Percentiles rank a stretch among this genome's conserved stretches.
phyloP scores from a whole-genome alignment of 2,888 invertebrate species.

The Drosophila macrospina region DNA sequence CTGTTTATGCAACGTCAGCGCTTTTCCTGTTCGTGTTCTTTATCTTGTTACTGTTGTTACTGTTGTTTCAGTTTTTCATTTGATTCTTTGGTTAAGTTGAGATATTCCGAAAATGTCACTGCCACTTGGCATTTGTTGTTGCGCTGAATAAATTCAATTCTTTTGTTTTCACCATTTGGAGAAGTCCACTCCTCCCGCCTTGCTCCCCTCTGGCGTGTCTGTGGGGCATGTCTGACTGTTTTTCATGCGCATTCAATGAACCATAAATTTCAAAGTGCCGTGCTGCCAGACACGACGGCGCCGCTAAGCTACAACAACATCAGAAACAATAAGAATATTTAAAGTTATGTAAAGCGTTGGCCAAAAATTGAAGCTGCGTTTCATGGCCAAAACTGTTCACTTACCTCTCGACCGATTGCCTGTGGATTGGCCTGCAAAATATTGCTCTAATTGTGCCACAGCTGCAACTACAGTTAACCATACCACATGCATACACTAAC shows the following conservation, averaged over 20 bases:
- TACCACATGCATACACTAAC: slow-evolving; percentile 16
- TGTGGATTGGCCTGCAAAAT: slow-evolving; percentile 18
- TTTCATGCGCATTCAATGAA: slow-evolving; percentile 81
- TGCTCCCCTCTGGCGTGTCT: slow-evolving; percentile 10
- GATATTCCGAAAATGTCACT: slow-evolving; percentile 50
- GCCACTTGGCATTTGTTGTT: slow-evolving; percentile 48
- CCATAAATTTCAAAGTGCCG: slow-evolving; percentile 81
- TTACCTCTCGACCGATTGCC: slow-evolving; percentile 40
- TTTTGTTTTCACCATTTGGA: slow-evolving; percentile 62
- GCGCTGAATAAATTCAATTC: slow-evolving; percentile 70
- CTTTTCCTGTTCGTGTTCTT: slow-evolving; percentile 11
- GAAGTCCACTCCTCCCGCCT: slow-evolving; percentile 15
- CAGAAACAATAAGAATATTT: slow-evolving; percentile 34
- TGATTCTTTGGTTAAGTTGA: slow-evolving; percentile 43
- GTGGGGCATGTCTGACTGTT: slow-evolving; percentile 61
- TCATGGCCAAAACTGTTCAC: slow-evolving; percentile 52
- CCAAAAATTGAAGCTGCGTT: slow-evolving; percentile 30
- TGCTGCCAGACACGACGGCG: slow-evolving; percentile 72
- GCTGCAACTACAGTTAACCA: slow-evolving; percentile 40
- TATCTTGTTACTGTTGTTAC: slow-evolving; percentile 2
- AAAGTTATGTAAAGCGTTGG: slow-evolving; percentile 64
- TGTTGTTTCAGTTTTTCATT: slow-evolving; percentile 34
- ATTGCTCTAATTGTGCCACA: slow-evolving; percentile 55
- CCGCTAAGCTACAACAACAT: slow-evolving; percentile 38
- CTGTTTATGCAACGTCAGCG: slow-evolving; percentile 45